Evolutionary conservation across 1,140 invertebrate species (phyloP).

Genomic region (Drosophila equinoxialis): DNA sequence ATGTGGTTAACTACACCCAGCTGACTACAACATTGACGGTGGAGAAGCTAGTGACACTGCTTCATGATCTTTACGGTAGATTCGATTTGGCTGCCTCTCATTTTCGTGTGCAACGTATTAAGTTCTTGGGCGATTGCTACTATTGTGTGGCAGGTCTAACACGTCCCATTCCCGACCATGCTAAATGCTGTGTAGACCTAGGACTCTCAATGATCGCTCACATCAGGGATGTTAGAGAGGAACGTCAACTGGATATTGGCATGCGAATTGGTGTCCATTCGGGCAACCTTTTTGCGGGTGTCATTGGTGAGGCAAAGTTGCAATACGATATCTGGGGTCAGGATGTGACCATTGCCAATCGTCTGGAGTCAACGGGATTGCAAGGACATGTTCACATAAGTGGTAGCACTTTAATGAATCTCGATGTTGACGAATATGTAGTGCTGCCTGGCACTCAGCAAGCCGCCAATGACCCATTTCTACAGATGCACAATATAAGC

Average conservation of each 20-base stretch:
- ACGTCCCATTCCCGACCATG: constrained; percentile 88
- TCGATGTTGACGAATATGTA: constrained; percentile 84
- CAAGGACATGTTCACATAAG: constrained; percentile 94
- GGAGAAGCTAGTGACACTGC: constrained; percentile 91
- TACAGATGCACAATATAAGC: constrained; percentile 87
- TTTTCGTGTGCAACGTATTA: constrained; percentile 91
- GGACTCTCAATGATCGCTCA: constrained; percentile 95
- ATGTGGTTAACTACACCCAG: constrained; percentile 97
- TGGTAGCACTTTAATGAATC: constrained; percentile 88
- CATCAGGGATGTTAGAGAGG: constrained; percentile 89
- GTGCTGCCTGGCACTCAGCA: constrained; percentile 85
- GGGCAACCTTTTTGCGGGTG: constrained; percentile 94
- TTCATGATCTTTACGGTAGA: constrained; percentile 96
- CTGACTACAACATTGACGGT: constrained; percentile 92
- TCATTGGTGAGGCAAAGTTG: constrained; percentile 96
- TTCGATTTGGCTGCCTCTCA: constrained; percentile 94
- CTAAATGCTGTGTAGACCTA: constrained; percentile 93
- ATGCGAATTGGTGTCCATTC: constrained; percentile 98
- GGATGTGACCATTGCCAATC: constrained; percentile 96
- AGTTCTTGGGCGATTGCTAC: constrained; percentile 96
- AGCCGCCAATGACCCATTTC: constrained; percentile 86
- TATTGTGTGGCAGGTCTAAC: constrained; percentile 95
- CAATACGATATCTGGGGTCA: constrained; percentile 97
- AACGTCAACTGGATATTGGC: constrained; percentile 91
- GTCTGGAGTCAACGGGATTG: constrained; percentile 95